Conservation (phyloP, 2,797 vertebrate species). For the Ambastaia sidthimunki region DNA sequence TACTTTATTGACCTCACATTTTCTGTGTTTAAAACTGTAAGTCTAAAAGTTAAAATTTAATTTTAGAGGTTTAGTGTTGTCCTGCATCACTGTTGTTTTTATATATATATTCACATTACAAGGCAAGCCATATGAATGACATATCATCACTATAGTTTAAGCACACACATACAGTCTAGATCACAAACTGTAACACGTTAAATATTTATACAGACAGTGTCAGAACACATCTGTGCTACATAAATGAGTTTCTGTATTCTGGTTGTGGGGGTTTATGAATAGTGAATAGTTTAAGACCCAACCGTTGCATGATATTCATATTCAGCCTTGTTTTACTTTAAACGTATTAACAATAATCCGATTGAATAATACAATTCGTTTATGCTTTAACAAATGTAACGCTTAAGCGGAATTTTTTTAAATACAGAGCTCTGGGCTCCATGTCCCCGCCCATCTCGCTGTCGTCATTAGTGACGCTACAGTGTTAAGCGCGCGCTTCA, state of each 20-base stretch:
- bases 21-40: background rate
- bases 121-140: too few relatives aligned
- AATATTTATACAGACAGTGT: slow-evolving; percentile 41
- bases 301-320: too few relatives aligned
- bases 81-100: too few relatives aligned
- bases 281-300: background rate
- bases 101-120: too few relatives aligned
- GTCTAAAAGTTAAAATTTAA: too few relatives aligned
- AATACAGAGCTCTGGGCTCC: too few relatives aligned
- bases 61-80: too few relatives aligned
- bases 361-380: too few relatives aligned
- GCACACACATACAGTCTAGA: background rate
- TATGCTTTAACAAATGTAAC: too few relatives aligned
- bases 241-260: slow-evolving; percentile 22
- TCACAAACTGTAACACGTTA: background rate
- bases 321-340: too few relatives aligned
- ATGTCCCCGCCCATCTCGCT: background rate
- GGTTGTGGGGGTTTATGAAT: background rate
- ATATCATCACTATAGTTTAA: background rate
- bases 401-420: too few relatives aligned
- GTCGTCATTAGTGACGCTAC: slow-evolving; percentile 32
- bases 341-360: too few relatives aligned
- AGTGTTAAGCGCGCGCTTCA: slow-evolving; percentile 36
- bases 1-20: background rate
- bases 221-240: slow-evolving; percentile 1